Conservation (phyloP, 2,113 vertebrate genomes). For the Microtus montanus region DNA sequence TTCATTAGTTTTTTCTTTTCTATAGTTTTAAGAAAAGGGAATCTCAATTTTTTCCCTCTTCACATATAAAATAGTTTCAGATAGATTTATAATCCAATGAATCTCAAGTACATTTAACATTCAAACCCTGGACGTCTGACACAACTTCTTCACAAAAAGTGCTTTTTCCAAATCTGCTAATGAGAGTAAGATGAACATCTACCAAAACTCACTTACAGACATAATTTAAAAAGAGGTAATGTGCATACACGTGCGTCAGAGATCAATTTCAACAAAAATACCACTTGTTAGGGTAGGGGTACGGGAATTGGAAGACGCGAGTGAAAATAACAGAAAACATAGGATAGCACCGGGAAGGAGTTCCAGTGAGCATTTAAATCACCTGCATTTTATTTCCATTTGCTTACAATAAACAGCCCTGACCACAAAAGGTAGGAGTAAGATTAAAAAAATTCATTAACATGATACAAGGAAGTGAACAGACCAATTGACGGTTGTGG, state of each 20-base stretch:
- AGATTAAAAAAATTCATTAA: no score
- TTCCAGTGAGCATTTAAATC: no score
- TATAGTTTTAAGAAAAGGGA: constrained; percentile 39
- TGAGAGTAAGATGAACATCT: neutral
- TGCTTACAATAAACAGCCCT: no score
- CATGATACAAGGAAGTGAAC: no score
- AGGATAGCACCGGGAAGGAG: no score
- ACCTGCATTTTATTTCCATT: no score
- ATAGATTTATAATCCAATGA: neutral
- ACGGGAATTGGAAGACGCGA: no score
- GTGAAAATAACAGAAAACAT: no score
- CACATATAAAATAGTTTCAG: constrained; percentile 18
- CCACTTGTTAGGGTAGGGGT: no score
- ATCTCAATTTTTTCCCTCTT: constrained; percentile 1
- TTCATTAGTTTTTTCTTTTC: constrained; percentile 29
- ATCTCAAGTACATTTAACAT: constrained; percentile 48
- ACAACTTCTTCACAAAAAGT: neutral
- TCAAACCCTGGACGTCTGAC: constrained; percentile 34
- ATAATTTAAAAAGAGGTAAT: constrained; percentile 36
- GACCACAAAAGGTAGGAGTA: no score
- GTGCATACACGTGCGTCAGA: neutral
- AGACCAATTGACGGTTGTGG: no score
- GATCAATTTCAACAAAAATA: no score
- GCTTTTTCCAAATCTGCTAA: constrained; percentile 17
- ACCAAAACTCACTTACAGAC: neutral